phyloP scores from a whole-genome alignment of 2,113 vertebrate genomes.

The Notechis scutatus region DNA sequence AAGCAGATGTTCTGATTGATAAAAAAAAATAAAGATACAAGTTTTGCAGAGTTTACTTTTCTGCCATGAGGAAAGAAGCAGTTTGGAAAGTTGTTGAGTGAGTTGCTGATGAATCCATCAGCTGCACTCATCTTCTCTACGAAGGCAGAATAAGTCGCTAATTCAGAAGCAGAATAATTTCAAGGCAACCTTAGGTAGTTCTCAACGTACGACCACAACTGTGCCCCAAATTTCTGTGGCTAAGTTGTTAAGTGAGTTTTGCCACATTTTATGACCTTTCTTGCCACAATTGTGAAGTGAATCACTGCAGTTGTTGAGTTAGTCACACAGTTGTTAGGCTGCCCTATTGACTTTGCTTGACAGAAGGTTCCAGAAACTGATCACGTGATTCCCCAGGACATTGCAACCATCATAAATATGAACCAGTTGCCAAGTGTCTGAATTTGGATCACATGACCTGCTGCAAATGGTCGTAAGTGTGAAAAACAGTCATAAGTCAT shows the following conservation, averaged over 20 bases:
- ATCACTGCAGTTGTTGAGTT: neutral
- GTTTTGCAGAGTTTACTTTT: neutral
- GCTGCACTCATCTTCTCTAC: neutral
- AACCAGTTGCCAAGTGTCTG: neutral
- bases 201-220: neutral
- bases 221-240: neutral
- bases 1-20: neutral
- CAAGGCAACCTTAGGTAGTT: neutral
- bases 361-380: neutral
- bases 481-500: neutral
- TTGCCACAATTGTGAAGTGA: neutral
- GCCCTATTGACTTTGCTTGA: neutral
- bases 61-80: neutral
- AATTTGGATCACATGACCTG: neutral
- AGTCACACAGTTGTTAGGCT: neutral
- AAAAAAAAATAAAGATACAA: neutral
- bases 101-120: neutral
- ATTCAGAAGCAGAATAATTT: neutral
- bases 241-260: neutral
- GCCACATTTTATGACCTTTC: neutral
- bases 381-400: neutral
- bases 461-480: neutral
- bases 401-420: neutral
- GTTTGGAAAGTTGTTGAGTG: neutral
- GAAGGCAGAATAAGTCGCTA: neutral